Base-by-base conservation (phyloP, 1,140 invertebrate genomes). In the Calosoma granatense region DNA sequence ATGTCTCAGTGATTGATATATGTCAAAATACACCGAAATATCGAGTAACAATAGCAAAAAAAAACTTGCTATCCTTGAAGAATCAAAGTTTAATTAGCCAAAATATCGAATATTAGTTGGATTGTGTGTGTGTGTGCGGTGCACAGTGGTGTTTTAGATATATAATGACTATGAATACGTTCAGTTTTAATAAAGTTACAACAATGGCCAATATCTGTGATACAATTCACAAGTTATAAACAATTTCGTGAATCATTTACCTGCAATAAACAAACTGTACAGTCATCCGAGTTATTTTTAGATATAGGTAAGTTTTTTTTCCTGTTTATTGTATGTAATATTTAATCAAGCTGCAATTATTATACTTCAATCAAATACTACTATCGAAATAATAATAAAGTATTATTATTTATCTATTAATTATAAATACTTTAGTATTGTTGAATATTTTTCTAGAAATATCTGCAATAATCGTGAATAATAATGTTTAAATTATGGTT, bases 41-140 rank as follows among this genome's bases (percentile, higher is more conserved):
- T n/a, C n/a, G n/a, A n/a, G n/a, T n/a, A n/a, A n/a, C n/a, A 54
- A 54, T 20, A 21, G 11, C 26, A n/a, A 9, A 47, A 9, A 55
- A 55, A 23, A 36, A 55, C 22, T 36, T 30, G 54, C 12, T 55
- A 14, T 14, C 54, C 54, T 55, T 55, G 54, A 55, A 55, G 22
- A 55, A 11, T 22, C 20, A 15, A 21, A 21, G 15, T 52, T 20
- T 58, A 55, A 55, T 54, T 9, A 36, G 43, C 55, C 54, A 39
- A 55, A 58, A 55, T 58, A 53, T 43, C 47, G 57, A 36, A 9
- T 36, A 36, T 36, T 36, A n/a, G n/a, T 36, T 36, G 26, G 6
- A 9, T 36, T 36, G 26, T 36, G 26, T 36, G 6, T 36, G 6
- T 36, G n/a, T 36, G 6, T 36, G n/a, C 26, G 26, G 26, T 36